Evolutionary conservation across 2,113 vertebrate genomes (phyloP), one percentile per base, ranked within the genome.

Genomic region (Probosciger aterrimus): DNA sequence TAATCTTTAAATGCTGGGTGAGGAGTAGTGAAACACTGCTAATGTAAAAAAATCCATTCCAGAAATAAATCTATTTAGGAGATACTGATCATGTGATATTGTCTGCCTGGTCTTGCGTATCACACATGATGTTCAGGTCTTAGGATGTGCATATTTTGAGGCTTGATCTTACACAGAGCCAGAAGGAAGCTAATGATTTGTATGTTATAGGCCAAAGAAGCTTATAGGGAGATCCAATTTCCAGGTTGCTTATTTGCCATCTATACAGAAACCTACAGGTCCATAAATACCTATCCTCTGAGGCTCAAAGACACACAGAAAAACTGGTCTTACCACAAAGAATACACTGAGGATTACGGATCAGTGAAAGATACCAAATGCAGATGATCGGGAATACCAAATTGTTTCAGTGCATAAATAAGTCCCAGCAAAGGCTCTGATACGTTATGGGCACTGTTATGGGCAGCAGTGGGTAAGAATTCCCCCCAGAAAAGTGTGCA

Each of bases 51-150:
- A 88, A 81, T 35, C 76, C n/a, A 83, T 57, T 77, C 86, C 86
- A 95, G 77, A 92, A 96, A 91, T 90, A 97, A 64, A 92, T 80
- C 80, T 87, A 30, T 46, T 64, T 67, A 81, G 76, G 73, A 95
- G 68, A 88, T 30, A 62, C 23, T 1, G 7, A 62, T 78, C 80
- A 74, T 6, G n/a, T 59, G 90, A 52, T 37, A 20, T 1, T 57
- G 37, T 37, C 76, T 77, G 74, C 52, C 65, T 31, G 46, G 16
- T 69, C 41, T 41, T 53, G 37, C 33, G 16, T 15, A 41, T 53
- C 49, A 6, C 63, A 52, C 37, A 16, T 11, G 64, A 53, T 31
- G 12, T 23, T 43, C 64, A 70, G 47, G 24, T 47, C 39, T 94
- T 52, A 76, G 30, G 62, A 82, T 35, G 30, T 24, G 13, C 55